Evolutionary conservation across 2,888 invertebrate genomes (phyloP).

Genomic region (Ligdia adustata): DNA sequence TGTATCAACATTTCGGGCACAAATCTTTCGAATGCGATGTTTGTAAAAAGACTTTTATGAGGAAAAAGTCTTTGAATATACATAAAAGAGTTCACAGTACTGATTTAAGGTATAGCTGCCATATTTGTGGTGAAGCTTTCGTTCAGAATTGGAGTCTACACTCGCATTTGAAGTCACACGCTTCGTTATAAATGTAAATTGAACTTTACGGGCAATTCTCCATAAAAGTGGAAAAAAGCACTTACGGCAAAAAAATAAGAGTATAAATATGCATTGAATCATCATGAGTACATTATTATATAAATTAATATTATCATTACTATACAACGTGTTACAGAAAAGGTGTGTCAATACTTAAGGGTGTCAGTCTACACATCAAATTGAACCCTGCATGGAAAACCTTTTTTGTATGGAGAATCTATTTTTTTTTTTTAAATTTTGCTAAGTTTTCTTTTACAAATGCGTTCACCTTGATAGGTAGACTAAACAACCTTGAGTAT

Average conservation of each 20-base stretch:
- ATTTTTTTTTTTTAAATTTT: too few species aligned
- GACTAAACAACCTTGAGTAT: too few species aligned
- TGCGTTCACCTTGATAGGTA: too few species aligned
- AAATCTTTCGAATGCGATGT: constrained; percentile 65
- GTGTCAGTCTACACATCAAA: too few species aligned
- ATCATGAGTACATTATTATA: too few species aligned
- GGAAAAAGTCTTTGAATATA: constrained; percentile 43
- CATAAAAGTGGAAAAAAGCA: background rate
- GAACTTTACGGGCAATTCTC: background rate
- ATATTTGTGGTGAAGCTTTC: constrained; percentile 46
- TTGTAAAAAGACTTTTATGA: constrained; percentile 56
- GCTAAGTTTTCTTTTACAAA: too few species aligned
- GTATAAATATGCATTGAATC: too few species aligned
- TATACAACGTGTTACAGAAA: too few species aligned
- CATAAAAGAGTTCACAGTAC: constrained; percentile 52
- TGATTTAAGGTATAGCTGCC: constrained; percentile 46
- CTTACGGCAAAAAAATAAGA: background rate
- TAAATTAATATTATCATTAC: too few species aligned
- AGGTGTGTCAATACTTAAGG: too few species aligned
- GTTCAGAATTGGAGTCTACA: constrained; percentile 54
- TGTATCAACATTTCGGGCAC: constrained; percentile 32
- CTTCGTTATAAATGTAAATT: background rate
- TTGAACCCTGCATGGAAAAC: too few species aligned
- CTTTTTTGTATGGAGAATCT: too few species aligned
- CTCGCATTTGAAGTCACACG: constrained; percentile 39